Conservation (phyloP, 2,797 vertebrate species). For the Tinamus major region DNA sequence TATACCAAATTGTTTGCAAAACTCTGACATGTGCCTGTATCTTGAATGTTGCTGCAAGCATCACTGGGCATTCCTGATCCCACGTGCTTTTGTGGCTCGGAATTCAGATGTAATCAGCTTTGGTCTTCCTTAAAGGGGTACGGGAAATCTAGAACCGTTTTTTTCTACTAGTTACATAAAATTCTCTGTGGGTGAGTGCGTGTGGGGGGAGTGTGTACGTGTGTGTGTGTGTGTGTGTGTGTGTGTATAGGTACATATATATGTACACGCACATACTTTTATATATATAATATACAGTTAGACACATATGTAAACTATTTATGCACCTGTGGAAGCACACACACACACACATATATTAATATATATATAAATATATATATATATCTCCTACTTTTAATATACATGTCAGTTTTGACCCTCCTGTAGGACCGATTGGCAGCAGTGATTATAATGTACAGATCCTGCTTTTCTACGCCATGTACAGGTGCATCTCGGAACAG, state of each 20-base stretch:
- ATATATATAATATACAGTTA: constrained; percentile 20
- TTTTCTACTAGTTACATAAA: constrained; percentile 50
- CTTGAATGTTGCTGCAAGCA: constrained; percentile 40
- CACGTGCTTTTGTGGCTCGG: constrained; percentile 56
- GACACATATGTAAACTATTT: constrained; percentile 37
- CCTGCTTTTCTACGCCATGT: constrained; percentile 45
- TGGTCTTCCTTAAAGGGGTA: constrained; percentile 74
- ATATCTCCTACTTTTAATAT: constrained; percentile 42
- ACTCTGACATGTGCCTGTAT: constrained; percentile 57
- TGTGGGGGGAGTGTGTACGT: constrained; percentile 17
- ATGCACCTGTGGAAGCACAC: constrained; percentile 45
- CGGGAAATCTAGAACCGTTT: constrained; percentile 52
- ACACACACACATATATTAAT: neutral
- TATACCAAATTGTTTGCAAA: constrained; percentile 23
- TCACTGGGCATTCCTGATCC: constrained; percentile 60
- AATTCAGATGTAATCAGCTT: constrained; percentile 62
- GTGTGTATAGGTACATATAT: constrained; percentile 19
- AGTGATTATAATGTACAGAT: constrained; percentile 15
- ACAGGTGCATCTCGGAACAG: constrained; percentile 38
- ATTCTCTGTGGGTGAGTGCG: constrained; percentile 28
- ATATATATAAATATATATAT: neutral
- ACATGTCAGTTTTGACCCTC: constrained; percentile 26
- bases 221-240: neutral
- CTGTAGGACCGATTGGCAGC: constrained; percentile 19
- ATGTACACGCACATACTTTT: constrained; percentile 60